Percentiles rank a stretch among this genome's conserved stretches.
These are phyloP conservation scores for Lamellibrachia columna DNA, from an alignment of 2,888 invertebrate species.

Conservation along the genomic window DNA sequence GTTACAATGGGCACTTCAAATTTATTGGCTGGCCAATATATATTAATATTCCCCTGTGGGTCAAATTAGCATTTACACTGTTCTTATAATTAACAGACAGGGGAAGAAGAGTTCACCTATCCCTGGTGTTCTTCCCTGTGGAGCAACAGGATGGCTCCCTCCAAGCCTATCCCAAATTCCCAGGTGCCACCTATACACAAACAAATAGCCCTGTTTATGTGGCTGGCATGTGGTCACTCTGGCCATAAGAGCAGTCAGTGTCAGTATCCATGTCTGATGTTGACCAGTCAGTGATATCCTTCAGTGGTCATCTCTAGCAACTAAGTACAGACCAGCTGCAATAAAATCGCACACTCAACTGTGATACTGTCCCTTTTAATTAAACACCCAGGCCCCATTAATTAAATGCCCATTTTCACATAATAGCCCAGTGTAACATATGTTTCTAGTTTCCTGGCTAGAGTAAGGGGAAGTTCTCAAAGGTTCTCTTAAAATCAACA, in stretches of 20 bases:
- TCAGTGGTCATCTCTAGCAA: background rate
- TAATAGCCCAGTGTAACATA: background rate
- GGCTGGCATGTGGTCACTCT: background rate
- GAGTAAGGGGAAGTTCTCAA: background rate
- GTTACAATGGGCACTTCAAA: background rate
- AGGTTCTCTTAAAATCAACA: background rate
- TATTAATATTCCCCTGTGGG: background rate
- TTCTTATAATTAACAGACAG: background rate
- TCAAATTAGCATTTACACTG: background rate
- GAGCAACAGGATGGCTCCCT: background rate
- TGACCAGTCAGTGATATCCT: background rate
- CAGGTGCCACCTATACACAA: background rate
- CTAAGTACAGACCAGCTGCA: background rate
- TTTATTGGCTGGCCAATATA: background rate
- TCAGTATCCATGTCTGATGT: background rate
- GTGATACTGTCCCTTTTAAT: background rate
- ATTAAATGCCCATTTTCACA: background rate
- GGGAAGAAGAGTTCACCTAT: background rate
- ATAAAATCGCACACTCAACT: background rate
- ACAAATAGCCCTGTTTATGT: background rate
- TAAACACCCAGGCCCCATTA: background rate
- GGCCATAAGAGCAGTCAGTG: background rate
- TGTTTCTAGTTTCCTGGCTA: conserved; percentile 11
- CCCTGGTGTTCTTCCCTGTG: background rate
- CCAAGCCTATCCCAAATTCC: background rate